Evolutionary conservation across 1,140 invertebrate species (phyloP), one percentile per base, ranked within the genome.

Genomic region (Whitmania pigra): DNA sequence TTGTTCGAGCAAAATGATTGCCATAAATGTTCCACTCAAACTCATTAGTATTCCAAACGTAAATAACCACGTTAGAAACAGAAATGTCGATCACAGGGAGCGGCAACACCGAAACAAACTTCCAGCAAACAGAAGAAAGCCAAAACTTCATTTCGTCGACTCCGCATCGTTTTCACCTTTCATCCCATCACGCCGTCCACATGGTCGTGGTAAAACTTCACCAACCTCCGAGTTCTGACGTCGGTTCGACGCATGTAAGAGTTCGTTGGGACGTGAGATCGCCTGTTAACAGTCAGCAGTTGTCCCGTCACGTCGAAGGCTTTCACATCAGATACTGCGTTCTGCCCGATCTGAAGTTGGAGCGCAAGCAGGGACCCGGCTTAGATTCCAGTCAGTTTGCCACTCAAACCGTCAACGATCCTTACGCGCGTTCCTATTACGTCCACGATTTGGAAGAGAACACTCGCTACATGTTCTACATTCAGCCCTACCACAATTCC

Each of bases 241-340:
- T 90, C 73, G 89, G 87, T 72, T 90, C 91, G 6, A 91, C 89
- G 53, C 88, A 89, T 53, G 86, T 94, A 4, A 88, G 89, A 82
- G 85, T 94, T 75, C 86, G 87, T 71, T 95, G 92, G 92, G 88
- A 89, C 84, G 88, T 92, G 80, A 74, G 86, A 78, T 70, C 17
- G 22, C 57, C 22, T 22, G 11, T 25, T 7, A 63, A 22, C 22
- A n/a, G 22, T 15, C 57, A 77, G 66, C 76, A 80, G 72, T 76
- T 79, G 53, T 75, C 79, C 53, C 76, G 82, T 9, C 78, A 81
- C 66, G 81, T 94, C 0, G 90, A 97, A 84, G 94, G 94, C 18
- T 88, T 94, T 25, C 94, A 96, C 79, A 89, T 97, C 66, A 88
- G 93, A 73, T 97, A 93, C 80, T 87, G 80, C 54, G 92, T 73